A percentile compares a stretch with the other conserved stretches of the same genome.
phyloP scores from a whole-genome alignment of 2,888 invertebrate species.

The Chelonus formosanus region DNA sequence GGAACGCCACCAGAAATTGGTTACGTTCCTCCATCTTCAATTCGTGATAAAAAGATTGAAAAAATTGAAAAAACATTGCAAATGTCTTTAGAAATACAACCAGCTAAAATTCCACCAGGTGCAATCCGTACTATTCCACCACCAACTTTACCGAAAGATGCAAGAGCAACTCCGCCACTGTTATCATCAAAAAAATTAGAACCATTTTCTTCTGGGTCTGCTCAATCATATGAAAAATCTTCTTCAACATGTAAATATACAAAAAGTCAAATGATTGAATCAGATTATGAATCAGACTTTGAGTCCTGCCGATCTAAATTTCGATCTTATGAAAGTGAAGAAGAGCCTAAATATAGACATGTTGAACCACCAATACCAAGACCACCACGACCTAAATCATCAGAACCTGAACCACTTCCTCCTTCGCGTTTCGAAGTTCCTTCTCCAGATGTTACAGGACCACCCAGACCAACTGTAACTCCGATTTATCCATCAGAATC shows the following conservation, averaged over 20 bases:
- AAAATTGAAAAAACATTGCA: slow-evolving; percentile 66
- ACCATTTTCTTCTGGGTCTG: slow-evolving; percentile 64
- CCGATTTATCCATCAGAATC: slow-evolving; percentile 39
- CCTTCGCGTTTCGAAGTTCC: slow-evolving; percentile 70
- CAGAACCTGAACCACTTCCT: slow-evolving; percentile 68
- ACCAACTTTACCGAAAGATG: slow-evolving; percentile 64
- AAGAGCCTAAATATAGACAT: slow-evolving; percentile 70
- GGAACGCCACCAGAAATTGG: slow-evolving; percentile 76
- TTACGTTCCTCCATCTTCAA: slow-evolving; percentile 69
- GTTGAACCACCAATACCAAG: slow-evolving; percentile 67
- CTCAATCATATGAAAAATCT: slow-evolving; percentile 59
- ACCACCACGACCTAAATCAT: slow-evolving; percentile 67
- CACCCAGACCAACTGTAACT: slow-evolving; percentile 48
- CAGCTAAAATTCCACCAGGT: slow-evolving; percentile 68
- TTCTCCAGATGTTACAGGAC: slow-evolving; percentile 49
- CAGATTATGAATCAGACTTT: slow-evolving; percentile 76
- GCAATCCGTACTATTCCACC: slow-evolving; percentile 67
- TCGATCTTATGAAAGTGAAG: slow-evolving; percentile 74
- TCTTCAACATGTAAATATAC: slow-evolving; percentile 68
- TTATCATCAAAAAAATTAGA: slow-evolving; percentile 60
- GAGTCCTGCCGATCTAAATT: slow-evolving; percentile 68
- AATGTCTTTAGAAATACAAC: slow-evolving; percentile 67
- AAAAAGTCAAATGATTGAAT: slow-evolving; percentile 70
- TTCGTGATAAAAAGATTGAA: slow-evolving; percentile 69
- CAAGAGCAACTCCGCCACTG: slow-evolving; percentile 60